Evolutionary conservation across 2,113 vertebrate genomes (phyloP).

Genomic region (Chauna torquata): DNA sequence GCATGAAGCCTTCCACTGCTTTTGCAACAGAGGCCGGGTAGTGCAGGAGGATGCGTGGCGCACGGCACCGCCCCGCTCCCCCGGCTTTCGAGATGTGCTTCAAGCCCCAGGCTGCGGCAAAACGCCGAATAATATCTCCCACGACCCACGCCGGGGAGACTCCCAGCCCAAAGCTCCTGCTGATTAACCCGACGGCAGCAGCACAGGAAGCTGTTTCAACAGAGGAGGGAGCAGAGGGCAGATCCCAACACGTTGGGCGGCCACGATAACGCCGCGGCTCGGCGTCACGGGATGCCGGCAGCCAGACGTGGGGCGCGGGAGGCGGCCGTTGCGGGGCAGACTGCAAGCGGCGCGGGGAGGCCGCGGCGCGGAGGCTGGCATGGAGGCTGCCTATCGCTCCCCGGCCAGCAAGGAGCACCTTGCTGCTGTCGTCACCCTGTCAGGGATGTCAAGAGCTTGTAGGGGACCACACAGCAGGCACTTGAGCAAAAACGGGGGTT

Average conservation of each 20-base stretch:
- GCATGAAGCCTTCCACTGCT: neutral
- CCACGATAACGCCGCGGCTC: neutral
- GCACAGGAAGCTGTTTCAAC: constrained; percentile 26
- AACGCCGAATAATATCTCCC: fast-evolving
- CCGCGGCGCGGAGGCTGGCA: neutral
- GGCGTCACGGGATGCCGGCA: neutral
- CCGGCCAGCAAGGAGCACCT: neutral
- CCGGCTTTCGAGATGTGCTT: fast-evolving
- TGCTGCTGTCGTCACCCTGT: neutral
- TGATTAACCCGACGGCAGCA: neutral
- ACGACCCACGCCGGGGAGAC: neutral
- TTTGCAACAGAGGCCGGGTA: neutral
- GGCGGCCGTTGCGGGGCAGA: neutral
- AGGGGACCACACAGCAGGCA: neutral
- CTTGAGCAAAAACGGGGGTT: neutral
- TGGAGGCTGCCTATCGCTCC: neutral
- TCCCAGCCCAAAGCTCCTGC: neutral
- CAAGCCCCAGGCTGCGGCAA: neutral
- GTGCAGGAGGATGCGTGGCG: neutral
- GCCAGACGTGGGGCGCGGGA: neutral
- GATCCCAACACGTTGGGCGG: constrained; percentile 16
- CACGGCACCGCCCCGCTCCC: neutral
- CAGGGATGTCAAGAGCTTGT: neutral
- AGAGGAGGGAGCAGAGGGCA: constrained; percentile 21
- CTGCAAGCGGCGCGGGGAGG: neutral